Evolutionary conservation across 2,113 vertebrate species (phyloP), one percentile per base, ranked within the genome.

Genomic region (Cebidichthys violaceus): DNA sequence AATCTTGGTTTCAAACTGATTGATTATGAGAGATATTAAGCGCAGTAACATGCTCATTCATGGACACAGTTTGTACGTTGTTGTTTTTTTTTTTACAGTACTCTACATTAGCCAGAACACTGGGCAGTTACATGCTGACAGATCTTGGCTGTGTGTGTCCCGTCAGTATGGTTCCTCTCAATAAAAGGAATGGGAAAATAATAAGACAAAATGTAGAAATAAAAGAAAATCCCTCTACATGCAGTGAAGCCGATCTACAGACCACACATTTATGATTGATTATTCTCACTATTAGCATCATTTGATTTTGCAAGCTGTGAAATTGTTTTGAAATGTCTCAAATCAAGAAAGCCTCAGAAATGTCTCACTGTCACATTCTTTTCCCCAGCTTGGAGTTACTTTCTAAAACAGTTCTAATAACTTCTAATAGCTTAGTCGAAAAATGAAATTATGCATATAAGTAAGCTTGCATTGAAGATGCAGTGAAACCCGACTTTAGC

Each of bases 371-470:
- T 57, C 91, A 94, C 91, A n/a, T 35, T 55, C n/a, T 60, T 4
- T 1, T 95, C 94, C 95, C 94, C 94, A 94, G 93, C 95, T 95
- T 95, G 14, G 70, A 96, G 95, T 96, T 96, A 96, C 96, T 96
- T 95, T 95, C 96, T 82, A 95, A 96, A 96, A 57, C 50, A 27
- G 31, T 17, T 41, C 52, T 39, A 24, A 54, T 52, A 95, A 95
- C 90, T 95, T 96, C 96, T 97, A 97, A 96, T 96, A 96, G 96
- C 96, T 94, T 93, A 93, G 95, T 93, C 94, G 95, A 95, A 94
- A 97, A 97, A 22, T 97, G 95, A 94, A 96, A 97, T 98, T 96
- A 97, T 96, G 94, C 96, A 96, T 96, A 96, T 97, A 97, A 97
- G 96, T 96, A 95, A 95, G 94, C 96, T 96, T 94, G 95, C 96